Base-by-base conservation (phyloP, 2,113 vertebrate genomes). In the Saccopteryx leptura region DNA sequence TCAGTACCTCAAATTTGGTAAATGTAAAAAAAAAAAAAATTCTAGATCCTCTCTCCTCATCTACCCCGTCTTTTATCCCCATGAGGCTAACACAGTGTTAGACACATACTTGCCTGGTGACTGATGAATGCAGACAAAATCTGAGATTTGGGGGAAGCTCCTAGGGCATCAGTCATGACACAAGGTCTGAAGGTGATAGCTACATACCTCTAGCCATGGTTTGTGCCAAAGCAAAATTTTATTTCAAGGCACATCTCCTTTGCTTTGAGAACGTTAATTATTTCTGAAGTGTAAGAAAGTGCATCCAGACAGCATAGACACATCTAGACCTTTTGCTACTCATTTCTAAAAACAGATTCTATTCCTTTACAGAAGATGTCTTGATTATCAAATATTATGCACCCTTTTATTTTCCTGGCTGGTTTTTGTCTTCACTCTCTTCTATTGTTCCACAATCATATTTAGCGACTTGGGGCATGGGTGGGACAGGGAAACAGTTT, bases 381-480 rank as follows among this genome's bases (percentile, higher is more conserved):
- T 82, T 63, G 68, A 76, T 96, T 98, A 97, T 98, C 58, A 61
- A 97, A 97, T 48, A 52, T 87, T 52, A 33, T 33, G 84, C 91
- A 96, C 95, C 97, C 96, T 97, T 97, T 97, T 81, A 94, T 88
- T 97, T 88, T 82, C 95, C 86, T 95, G 61, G n/a, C 86, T 93
- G 82, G 56, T 87, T 88, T 94, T 86, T 91, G 82, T 96, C 94
- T 91, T 21, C 63, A 68, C 83, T 95, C 91, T 96, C 54, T 96
- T 96, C 88, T 91, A 71, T 92, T 89, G 92, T 93, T 97, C 66
- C 96, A 84, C 31, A 91, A 94, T 91, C 95, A 95, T 97, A 97
- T 97, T 93, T 71, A 96, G 95, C 98, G 86, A 93, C 78, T 97
- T 96, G 21, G 84, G 21, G 79, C 95, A 91, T 96, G 87, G 65